Evolutionary conservation across 2,113 vertebrate species (phyloP), one percentile per base, ranked within the genome.

Genomic region (Cyprinus carpio): DNA sequence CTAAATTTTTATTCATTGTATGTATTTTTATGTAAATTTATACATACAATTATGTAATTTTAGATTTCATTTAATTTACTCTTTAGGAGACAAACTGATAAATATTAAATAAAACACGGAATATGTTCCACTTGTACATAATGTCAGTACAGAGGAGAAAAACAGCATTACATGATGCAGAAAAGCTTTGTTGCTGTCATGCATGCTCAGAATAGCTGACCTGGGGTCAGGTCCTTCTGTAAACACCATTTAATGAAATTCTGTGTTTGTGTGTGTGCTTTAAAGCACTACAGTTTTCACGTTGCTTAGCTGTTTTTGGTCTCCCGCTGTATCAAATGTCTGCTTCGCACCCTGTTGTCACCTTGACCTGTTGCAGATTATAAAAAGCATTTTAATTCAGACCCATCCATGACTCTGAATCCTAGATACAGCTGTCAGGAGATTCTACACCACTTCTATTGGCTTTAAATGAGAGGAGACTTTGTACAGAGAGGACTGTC

Each of bases 231-330:
- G 46, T 76, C 25, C 27, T 76, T 56, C 9, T 56, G 75, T 56
- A 76, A 76, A 76, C 75, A 76, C 75, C 25, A 23, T 76, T 27
- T 76, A 56, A 34, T 76, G 31, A 31, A 31, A 51, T 20, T 8
- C 4, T 54, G 74, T 51, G 25, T 76, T 2, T 20, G 16, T 56
- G 49, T 6, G 46, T 31, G 49, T 31, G 27, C 67, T 67, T 58
- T 67, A 34, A 67, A 18, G 29, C 16, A 34, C 65, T 54, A 29
- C 4, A 31, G 25, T 76, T 76, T 76, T 27, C 46, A 76, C 10
- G 43, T 51, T 15, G 43, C 43, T 27, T 49, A 46, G n/a, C 43
- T 25, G 11, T 76, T 23, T 49, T 75, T 46, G 4, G 15, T 54
- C 37, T 20, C n/a, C 37, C 23, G 18, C 54, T 56, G 54, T 23